Evolutionary conservation across 2,113 vertebrate species (phyloP).

Genomic region (Tachysurus fulvidraco): DNA sequence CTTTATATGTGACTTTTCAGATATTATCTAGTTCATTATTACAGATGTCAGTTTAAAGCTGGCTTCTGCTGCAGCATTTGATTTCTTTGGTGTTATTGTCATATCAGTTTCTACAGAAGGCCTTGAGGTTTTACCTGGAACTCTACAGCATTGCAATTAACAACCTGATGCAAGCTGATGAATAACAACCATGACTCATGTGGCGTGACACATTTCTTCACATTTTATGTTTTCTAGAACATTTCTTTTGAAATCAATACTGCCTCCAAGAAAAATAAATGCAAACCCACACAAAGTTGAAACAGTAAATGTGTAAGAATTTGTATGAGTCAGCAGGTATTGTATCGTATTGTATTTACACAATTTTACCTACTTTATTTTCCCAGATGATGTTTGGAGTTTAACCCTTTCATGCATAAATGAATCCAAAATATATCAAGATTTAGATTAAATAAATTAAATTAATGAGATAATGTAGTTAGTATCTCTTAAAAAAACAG

Average conservation of each 20-base stretch:
- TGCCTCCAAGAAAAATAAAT: background rate
- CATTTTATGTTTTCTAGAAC: too few relatives aligned
- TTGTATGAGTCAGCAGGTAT: background rate
- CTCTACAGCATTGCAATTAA: background rate
- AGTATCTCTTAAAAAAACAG: too few relatives aligned
- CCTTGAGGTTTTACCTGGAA: background rate
- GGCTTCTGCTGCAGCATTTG: background rate
- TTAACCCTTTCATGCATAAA: background rate
- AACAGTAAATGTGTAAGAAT: background rate
- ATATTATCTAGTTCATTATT: too few relatives aligned
- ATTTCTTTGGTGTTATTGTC: background rate
- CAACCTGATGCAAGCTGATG: background rate
- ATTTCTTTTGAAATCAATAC: background rate
- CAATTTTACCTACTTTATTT: background rate
- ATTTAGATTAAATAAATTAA: background rate
- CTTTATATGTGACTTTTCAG: background rate
- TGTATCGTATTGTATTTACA: background rate
- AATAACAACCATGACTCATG: constrained; percentile 17
- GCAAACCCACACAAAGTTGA: background rate
- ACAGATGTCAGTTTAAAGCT: background rate
- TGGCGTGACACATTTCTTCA: too few relatives aligned
- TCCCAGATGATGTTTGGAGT: background rate
- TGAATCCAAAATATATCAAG: background rate
- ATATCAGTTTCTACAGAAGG: background rate
- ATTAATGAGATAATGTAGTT: too few relatives aligned